Conservation (phyloP, 2,888 invertebrate genomes). For the Ischnura elegans region DNA sequence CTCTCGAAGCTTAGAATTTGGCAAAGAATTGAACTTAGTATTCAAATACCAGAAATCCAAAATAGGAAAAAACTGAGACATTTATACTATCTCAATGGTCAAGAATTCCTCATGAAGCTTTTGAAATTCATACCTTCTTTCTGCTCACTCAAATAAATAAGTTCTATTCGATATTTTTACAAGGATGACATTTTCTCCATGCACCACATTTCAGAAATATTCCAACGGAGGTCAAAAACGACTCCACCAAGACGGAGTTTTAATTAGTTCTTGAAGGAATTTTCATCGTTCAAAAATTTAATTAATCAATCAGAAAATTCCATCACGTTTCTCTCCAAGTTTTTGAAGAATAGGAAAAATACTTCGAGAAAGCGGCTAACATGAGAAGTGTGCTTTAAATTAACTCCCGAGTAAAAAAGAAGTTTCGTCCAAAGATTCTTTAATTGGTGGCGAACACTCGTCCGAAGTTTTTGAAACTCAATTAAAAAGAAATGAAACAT, state of each 20-base stretch:
- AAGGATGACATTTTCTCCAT: neutral
- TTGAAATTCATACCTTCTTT: too few species aligned
- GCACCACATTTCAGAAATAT: neutral
- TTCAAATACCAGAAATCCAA: too few species aligned
- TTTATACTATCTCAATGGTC: too few species aligned
- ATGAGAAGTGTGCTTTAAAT: slow-evolving; percentile 29
- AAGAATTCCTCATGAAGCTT: too few species aligned
- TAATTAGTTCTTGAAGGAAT: neutral
- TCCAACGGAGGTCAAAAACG: neutral
- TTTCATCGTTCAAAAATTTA: slow-evolving; percentile 4
- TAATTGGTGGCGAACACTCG: slow-evolving; percentile 32
- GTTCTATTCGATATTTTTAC: too few species aligned
- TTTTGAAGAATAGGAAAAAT: slow-evolving; percentile 13
- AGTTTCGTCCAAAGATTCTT: slow-evolving; percentile 17
- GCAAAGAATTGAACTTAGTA: too few species aligned
- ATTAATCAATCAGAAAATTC: slow-evolving; percentile 37
- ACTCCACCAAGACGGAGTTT: neutral
- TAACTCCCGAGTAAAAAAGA: slow-evolving; percentile 43
- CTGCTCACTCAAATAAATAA: too few species aligned
- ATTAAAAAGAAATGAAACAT: slow-evolving; percentile 49
- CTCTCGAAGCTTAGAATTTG: too few species aligned
- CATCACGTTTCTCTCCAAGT: neutral
- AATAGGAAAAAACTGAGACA: neutral
- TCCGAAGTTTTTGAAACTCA: slow-evolving; percentile 25
- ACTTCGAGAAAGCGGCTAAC: neutral